These are phyloP conservation scores for Misgurnus mizolepis DNA, from an alignment of 2,113 vertebrate species.

Conservation along the genomic window DNA sequence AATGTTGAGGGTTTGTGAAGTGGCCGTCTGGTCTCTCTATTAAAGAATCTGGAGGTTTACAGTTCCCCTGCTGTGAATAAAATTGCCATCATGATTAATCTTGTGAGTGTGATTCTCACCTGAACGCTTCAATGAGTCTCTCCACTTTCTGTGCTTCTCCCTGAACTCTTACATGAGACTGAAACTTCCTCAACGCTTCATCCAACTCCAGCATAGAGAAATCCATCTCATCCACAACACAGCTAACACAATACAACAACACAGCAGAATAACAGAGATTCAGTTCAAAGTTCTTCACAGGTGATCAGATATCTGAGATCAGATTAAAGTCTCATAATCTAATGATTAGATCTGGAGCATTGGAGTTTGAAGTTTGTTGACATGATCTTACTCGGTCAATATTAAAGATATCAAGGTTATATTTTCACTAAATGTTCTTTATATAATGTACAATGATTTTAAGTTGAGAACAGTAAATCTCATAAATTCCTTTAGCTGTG, in stretches of 20 bases:
- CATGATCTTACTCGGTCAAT: too few species aligned
- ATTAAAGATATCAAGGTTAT: too few species aligned
- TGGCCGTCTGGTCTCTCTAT: not conserved
- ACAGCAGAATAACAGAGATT: not conserved
- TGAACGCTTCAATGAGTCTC: slow-evolving; percentile 98
- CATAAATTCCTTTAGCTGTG: too few species aligned
- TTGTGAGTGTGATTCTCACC: slow-evolving; percentile 71
- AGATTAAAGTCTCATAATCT: too few species aligned
- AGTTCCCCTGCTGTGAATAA: not conserved
- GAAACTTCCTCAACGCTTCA: slow-evolving; percentile 95
- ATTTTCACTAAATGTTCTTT: too few species aligned
- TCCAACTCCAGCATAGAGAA: slow-evolving; percentile 98
- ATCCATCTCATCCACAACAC: slow-evolving; percentile 98
- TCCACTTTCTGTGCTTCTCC: slow-evolving; percentile 99
- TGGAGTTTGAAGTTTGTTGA: too few species aligned
- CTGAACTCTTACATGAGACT: slow-evolving; percentile 96
- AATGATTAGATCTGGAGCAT: too few species aligned
- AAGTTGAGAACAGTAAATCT: too few species aligned
- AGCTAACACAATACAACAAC: slow-evolving; percentile 70
- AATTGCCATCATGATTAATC: not conserved
- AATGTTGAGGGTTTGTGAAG: too few species aligned
- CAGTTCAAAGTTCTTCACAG: too few species aligned
- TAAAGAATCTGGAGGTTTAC: not conserved
- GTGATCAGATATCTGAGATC: too few species aligned
- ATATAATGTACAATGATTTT: too few species aligned